phyloP scores from a whole-genome alignment of 2,888 invertebrate species.

The Pristionchus japonicus region DNA sequence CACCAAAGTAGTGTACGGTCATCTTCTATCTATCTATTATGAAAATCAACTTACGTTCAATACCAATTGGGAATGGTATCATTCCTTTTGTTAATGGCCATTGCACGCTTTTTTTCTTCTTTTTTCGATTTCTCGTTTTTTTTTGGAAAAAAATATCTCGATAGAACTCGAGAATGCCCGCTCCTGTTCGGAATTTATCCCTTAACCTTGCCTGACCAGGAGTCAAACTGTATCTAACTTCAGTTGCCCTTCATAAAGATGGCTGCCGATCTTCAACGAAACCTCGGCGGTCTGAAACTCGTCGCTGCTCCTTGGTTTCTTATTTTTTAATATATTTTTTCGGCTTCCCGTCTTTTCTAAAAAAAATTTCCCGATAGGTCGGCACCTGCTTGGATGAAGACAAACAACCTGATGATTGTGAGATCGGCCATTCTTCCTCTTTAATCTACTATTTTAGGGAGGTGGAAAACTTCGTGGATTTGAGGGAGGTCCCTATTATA shows the following conservation, averaged over 20 bases:
- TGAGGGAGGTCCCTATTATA: constrained; percentile 13
- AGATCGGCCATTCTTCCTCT: constrained; percentile 29
- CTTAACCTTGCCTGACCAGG: too few relatives aligned
- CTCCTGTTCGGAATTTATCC: too few relatives aligned
- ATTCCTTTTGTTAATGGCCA: too few relatives aligned
- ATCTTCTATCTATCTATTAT: too few relatives aligned
- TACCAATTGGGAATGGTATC: too few relatives aligned
- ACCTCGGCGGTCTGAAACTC: constrained; percentile 69
- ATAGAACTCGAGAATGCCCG: too few relatives aligned
- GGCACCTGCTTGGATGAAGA: constrained; percentile 80
- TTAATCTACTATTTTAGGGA: background rate
- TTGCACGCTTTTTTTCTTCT: too few relatives aligned
- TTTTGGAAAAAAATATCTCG: background rate
- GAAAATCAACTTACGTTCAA: too few relatives aligned
- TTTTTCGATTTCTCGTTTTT: background rate
- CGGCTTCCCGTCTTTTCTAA: too few relatives aligned
- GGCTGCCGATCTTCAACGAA: constrained; percentile 9
- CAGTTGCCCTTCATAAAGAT: constrained; percentile 57
- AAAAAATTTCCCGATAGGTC: too few relatives aligned
- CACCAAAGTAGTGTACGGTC: too few relatives aligned
- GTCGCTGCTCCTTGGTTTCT: constrained; percentile 79
- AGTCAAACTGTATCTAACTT: background rate
- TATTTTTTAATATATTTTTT: too few relatives aligned
- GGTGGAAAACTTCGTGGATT: constrained; percentile 32
- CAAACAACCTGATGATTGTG: constrained; percentile 76